Base-by-base conservation (phyloP, 2,113 vertebrate genomes). In the Leptocoma aspasia region DNA sequence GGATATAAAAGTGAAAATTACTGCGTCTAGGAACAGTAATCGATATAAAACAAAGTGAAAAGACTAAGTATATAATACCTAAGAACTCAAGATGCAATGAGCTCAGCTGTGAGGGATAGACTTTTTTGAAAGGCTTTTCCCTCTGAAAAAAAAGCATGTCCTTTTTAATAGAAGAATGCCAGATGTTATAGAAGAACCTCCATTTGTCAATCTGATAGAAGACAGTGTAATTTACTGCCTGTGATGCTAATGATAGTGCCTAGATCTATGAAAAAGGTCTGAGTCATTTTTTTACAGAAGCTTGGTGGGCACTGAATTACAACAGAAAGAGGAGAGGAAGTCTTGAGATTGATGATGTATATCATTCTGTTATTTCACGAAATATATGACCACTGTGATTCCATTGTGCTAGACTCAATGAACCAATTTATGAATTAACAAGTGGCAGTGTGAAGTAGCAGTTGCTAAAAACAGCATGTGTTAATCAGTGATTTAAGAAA, bases 141-240 rank as follows among this genome's bases (percentile, higher is more conserved):
- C 72, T 91, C 39, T 95, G 37, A 65, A 88, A 92, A 82, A 83
- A 64, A 88, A 56, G 4, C 5, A 78, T 11, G 37, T 65, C 31
- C 42, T 71, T 93, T 96, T 92, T 82, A 95, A 90, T 16, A 82
- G 71, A 92, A 70, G 52, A 27, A 91, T 88, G 50, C 84, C 92
- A 96, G 80, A 81, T 94, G 80, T 60, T 94, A 97, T 92, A 83
- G 63, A 24, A 89, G 86, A 95, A 92, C n/a, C 70, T 93, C 27
- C 72, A 90, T 97, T 97, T 95, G 70, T 94, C 93, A 97, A 24
- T 69, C 82, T 89, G 83, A 90, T 68, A 81, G 87, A 59, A 84
- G 53, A 71, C 20, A 57, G 8, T 53, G 70, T 92, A 92, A 97
- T 91, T 95, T 95, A 96, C 79, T 93, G 44, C 44, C 77, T 89